Percentiles rank a stretch among this genome's conserved stretches.
These are phyloP conservation scores for Sceloporus tristichus DNA, from an alignment of 2,113 vertebrate genomes.

Conservation along the genomic window DNA sequence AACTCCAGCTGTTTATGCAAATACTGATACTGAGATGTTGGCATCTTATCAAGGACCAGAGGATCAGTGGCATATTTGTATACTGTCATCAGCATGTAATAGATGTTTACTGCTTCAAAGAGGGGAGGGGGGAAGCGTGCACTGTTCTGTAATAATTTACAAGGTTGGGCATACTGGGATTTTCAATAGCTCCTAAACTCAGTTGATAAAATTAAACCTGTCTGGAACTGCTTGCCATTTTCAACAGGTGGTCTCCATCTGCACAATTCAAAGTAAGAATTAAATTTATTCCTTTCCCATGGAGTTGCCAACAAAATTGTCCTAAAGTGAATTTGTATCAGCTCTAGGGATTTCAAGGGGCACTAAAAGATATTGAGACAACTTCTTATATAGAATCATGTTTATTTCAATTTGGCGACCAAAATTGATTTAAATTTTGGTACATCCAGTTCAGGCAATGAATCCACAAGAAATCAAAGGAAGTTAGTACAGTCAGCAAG, in stretches of 20 bases:
- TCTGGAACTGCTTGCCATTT: slow-evolving; percentile 22
- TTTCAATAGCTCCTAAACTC: background rate
- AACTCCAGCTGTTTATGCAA: slow-evolving; percentile 71
- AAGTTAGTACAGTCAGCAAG: too few relatives aligned
- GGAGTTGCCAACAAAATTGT: background rate
- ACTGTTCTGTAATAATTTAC: slow-evolving; percentile 28
- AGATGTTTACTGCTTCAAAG: slow-evolving; percentile 49
- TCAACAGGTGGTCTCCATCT: background rate
- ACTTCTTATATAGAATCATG: too few relatives aligned
- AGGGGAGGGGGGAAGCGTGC: slow-evolving; percentile 25
- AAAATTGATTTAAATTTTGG: too few relatives aligned
- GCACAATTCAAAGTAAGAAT: slow-evolving; percentile 12
- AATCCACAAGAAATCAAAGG: too few relatives aligned
- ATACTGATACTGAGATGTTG: slow-evolving; percentile 56
- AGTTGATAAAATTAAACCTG: slow-evolving; percentile 40
- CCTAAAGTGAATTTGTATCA: background rate
- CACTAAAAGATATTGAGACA: background rate
- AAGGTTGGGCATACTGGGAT: slow-evolving; percentile 41
- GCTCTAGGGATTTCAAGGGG: background rate
- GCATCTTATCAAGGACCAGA: slow-evolving; percentile 66
- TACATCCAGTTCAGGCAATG: too few relatives aligned
- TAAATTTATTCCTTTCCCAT: slow-evolving; percentile 46
- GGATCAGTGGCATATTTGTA: slow-evolving; percentile 60
- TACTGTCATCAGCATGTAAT: slow-evolving; percentile 49
- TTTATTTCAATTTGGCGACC: too few relatives aligned